Percentiles rank a stretch among this genome's conserved stretches.
Conservation (phyloP, 2,888 invertebrate species). For the Arrhopalites spinosus region DNA sequence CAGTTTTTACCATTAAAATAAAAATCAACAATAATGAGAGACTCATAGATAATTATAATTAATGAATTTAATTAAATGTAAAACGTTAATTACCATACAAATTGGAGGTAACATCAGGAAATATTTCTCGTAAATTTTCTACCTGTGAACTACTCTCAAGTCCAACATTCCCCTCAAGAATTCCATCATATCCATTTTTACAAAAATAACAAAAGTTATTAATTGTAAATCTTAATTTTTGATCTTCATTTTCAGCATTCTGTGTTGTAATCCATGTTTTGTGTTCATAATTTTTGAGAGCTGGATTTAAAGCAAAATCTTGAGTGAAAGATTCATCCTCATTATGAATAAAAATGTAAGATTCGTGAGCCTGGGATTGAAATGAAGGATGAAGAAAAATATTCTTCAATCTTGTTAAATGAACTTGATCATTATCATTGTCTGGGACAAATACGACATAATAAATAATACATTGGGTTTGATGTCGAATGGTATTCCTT, state of each 20-base stretch:
- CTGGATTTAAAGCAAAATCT: too few species aligned
- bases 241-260: not conserved
- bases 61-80: too few species aligned
- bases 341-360: conserved; percentile 28
- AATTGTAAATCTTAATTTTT: not conserved
- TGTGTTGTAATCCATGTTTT: conserved; percentile 33
- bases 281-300: conserved; percentile 45
- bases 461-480: conserved; percentile 45
- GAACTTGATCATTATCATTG: not conserved
- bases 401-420: not conserved
- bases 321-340: not conserved
- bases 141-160: too few species aligned
- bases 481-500: conserved; percentile 26
- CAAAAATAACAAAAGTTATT: conserved; percentile 49
- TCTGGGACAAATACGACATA: conserved; percentile 35
- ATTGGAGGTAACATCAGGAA: conserved; percentile 43
- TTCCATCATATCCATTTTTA: conserved; percentile 38
- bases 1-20: too few species aligned
- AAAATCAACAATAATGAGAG: too few species aligned
- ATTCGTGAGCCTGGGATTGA: conserved; percentile 25
- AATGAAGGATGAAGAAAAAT: conserved; percentile 31
- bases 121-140: conserved; percentile 32
- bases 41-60: too few species aligned
- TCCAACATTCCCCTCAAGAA: too few species aligned
- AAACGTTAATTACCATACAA: not conserved